A percentile compares a stretch with the other conserved stretches of the same genome.
These are phyloP conservation scores for Ophonus ardosiacus DNA, from an alignment of 2,888 invertebrate genomes.

Conservation along the genomic window DNA sequence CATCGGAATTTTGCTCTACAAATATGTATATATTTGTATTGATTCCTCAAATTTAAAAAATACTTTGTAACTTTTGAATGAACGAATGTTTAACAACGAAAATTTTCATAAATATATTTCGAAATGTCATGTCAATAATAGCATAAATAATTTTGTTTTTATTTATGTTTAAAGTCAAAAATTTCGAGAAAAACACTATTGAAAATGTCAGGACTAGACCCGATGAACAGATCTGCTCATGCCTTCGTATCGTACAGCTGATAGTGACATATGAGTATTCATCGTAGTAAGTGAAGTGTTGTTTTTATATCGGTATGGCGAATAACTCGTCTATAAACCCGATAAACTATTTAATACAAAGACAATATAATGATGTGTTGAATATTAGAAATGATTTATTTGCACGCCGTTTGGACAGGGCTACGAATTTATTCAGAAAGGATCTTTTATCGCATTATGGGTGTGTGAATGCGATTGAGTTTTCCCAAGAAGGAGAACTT, in stretches of 20 bases:
- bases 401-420: slow-evolving; percentile 80
- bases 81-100: background rate
- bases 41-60: background rate
- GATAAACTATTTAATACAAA: slow-evolving; percentile 79
- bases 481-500: slow-evolving; percentile 91
- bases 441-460: slow-evolving; percentile 94
- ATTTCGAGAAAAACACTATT: background rate
- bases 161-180: slow-evolving; percentile 26
- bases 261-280: slow-evolving; percentile 71
- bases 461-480: slow-evolving; percentile 97
- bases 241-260: slow-evolving; percentile 71
- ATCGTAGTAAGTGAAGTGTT: slow-evolving; percentile 54
- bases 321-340: slow-evolving; percentile 78
- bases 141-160: background rate
- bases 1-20: background rate
- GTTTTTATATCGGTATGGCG: slow-evolving; percentile 72
- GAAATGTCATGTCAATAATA: slow-evolving; percentile 8
- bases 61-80: background rate
- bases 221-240: slow-evolving; percentile 66
- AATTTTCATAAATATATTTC: background rate
- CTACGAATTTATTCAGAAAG: slow-evolving; percentile 88
- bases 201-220: slow-evolving; percentile 63
- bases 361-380: slow-evolving; percentile 80
- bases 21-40: background rate
- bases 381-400: slow-evolving; percentile 81